Percentiles rank a stretch among this genome's conserved stretches.
phyloP scores from a whole-genome alignment of 2,797 vertebrate genomes.

The Pipistrellus kuhlii region DNA sequence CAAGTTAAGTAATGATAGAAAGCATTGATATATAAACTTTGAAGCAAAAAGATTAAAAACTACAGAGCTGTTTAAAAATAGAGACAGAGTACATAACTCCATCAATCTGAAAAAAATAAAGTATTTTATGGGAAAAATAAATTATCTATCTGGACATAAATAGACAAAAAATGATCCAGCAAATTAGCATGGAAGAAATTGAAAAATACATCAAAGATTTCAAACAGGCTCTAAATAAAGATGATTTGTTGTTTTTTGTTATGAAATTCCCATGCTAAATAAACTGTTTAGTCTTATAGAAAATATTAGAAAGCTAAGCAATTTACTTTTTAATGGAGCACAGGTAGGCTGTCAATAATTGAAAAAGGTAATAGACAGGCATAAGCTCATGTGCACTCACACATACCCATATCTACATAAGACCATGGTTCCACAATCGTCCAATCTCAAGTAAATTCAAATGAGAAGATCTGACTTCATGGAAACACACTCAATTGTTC shows the following conservation, averaged over 20 bases:
- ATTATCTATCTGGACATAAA: neutral
- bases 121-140: neutral
- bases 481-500: slow-evolving; percentile 18
- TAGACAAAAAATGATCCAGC: slow-evolving; percentile 1
- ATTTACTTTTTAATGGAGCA: neutral
- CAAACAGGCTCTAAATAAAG: slow-evolving; percentile 19
- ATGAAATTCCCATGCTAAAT: neutral
- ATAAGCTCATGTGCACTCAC: neutral
- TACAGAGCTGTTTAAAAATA: neutral
- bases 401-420: neutral
- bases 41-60: slow-evolving; percentile 25
- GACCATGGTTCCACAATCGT: neutral
- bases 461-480: slow-evolving; percentile 46
- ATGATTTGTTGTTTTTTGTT: neutral
- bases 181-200: neutral
- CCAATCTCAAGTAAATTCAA: slow-evolving; percentile 29
- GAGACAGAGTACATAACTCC: neutral
- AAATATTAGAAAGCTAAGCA: slow-evolving; percentile 8
- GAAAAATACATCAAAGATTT: neutral
- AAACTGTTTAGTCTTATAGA: neutral
- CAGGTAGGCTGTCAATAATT: neutral
- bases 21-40: slow-evolving; percentile 33
- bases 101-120: neutral
- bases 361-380: neutral
- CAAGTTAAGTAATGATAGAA: slow-evolving; percentile 29